Evolutionary conservation across 64 coral and sea anemone genomes (phyloP), one percentile per base, ranked within the genome.

Genomic region (Platygyra sinensis): DNA sequence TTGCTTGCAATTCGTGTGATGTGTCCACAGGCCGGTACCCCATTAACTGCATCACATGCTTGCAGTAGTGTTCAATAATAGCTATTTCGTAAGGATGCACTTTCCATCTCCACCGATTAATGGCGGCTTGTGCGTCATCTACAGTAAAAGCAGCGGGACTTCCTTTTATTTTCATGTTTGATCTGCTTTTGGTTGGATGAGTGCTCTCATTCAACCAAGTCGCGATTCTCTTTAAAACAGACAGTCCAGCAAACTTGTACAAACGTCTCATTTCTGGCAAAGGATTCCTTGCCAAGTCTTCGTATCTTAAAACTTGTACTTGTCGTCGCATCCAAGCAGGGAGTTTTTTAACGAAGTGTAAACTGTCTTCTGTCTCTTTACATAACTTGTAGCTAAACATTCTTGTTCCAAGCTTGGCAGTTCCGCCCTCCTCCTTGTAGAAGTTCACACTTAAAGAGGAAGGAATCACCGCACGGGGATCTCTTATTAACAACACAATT

Each of bases 71-170:
- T 27, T 88, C 86, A 46, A 88, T 76, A 24, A 88, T 30, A 46
- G 74, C 12, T 57, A 88, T 88, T n/a, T 88, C 86, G 13, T 88
- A 52, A 13, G 86, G 72, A 42, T 88, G 18, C n/a, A 88, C 86
- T 52, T 60, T 76, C 86, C 86, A 88, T 36, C 86, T 59, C 86
- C 86, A 88, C 3, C 86, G 86, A 63, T 88, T 88, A 25, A 69
- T 69, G 2, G 86, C 86, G 2, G 52, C 28, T 69, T 69, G 51
- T 10, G 86, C 86, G 9, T 88, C 86, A 28, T 88, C 72, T 29
- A 73, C 55, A 11, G 86, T 88, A 30, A 57, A 75, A 5, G 74
- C 69, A 19, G 25, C 72, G 0, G 2, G 8, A 3, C 60, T 52
- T 0, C 86, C 86, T 50, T 60, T 25, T n/a, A 36, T 75, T 29